Percentiles rank a stretch among this genome's conserved stretches.
Evolutionary conservation across 2,113 vertebrate genomes (phyloP).

Genomic region (Rhinoderma darwinii): DNA sequence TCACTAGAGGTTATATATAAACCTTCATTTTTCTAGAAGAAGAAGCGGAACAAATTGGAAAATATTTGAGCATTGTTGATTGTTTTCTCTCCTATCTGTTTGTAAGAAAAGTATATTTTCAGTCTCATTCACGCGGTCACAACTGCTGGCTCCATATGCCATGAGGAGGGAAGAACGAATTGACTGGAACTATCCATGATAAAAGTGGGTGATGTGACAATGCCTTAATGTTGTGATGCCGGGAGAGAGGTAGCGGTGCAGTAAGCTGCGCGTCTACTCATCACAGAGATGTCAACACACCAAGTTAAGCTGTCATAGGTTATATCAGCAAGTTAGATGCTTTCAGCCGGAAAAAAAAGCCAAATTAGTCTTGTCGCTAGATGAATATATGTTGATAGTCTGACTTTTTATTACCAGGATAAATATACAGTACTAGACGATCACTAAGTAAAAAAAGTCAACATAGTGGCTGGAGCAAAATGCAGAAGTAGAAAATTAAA

Average conservation of each 20-base stretch:
- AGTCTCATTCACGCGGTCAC: slow-evolving; percentile 4
- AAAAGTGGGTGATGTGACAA: slow-evolving; percentile 21
- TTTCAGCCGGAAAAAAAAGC: not conserved
- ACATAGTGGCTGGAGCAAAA: too few species aligned
- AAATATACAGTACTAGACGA: not conserved
- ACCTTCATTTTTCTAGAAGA: not conserved
- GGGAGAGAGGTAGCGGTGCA: slow-evolving; percentile 41
- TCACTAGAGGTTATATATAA: slow-evolving; percentile 26
- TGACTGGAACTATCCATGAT: slow-evolving; percentile 12
- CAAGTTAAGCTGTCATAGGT: slow-evolving; percentile 24
- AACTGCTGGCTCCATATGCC: slow-evolving; percentile 31
- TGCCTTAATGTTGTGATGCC: not conserved
- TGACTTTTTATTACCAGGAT: not conserved
- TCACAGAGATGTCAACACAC: slow-evolving; percentile 3
- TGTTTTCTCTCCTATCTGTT: not conserved
- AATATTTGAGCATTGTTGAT: not conserved
- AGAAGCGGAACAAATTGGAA: slow-evolving; percentile 22
- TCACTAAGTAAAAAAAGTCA: too few species aligned
- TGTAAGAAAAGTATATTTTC: slow-evolving; percentile 31
- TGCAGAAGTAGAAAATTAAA: too few species aligned
- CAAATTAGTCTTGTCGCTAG: not conserved
- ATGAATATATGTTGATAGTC: not conserved
- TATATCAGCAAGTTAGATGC: slow-evolving; percentile 11
- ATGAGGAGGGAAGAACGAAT: slow-evolving; percentile 1
- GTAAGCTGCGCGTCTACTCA: slow-evolving; percentile 21